Conservation (phyloP, 2,797 vertebrate genomes). For the Fundulus diaphanus region DNA sequence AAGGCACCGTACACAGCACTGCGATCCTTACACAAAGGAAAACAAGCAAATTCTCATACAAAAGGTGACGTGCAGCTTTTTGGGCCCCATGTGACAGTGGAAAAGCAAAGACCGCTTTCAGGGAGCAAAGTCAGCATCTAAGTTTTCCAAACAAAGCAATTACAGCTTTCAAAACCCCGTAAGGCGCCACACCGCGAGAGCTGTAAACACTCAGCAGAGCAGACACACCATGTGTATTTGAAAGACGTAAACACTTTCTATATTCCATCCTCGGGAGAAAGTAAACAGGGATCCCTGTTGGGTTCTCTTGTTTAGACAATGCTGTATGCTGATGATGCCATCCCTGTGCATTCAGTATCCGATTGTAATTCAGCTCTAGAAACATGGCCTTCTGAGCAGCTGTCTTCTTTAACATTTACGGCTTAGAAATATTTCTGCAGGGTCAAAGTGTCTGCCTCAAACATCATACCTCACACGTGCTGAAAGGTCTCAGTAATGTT, state of each 20-base stretch:
- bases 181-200: conserved; percentile 14
- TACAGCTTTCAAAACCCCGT: conserved; percentile 53
- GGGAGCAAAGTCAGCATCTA: conserved; percentile 26
- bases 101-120: conserved; percentile 11
- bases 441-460: conserved; percentile 45
- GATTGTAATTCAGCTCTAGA: conserved; percentile 10
- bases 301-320: not conserved
- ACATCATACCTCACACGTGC: conserved; percentile 55
- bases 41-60: conserved; percentile 19
- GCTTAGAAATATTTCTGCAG: conserved; percentile 36
- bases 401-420: conserved; percentile 31
- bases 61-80: conserved; percentile 18
- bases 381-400: not conserved
- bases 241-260: conserved; percentile 23
- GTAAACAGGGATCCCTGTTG: not conserved
- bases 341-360: conserved; percentile 7
- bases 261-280: not conserved
- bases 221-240: conserved; percentile 29
- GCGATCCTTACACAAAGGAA: not conserved
- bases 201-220: conserved; percentile 40
- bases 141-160: conserved; percentile 51
- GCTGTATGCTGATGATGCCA: not conserved
- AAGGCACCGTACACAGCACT: not conserved
- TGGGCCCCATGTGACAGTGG: conserved; percentile 17
- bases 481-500: conserved; percentile 73